Percentiles rank a stretch among this genome's conserved stretches.
phyloP scores from a whole-genome alignment of 2,113 vertebrate species.

The Equus przewalskii region DNA sequence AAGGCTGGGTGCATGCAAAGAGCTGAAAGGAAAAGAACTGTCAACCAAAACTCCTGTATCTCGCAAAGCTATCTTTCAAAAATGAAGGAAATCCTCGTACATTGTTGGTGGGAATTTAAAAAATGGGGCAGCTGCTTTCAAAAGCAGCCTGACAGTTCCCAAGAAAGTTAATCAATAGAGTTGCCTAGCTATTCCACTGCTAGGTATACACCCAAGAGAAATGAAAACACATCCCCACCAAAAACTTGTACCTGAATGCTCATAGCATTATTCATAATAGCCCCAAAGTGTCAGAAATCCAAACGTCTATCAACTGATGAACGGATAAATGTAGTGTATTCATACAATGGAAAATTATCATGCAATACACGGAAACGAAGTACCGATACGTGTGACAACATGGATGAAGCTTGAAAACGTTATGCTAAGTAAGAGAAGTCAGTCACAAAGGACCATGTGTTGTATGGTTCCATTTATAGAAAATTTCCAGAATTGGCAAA shows the following conservation, averaged over 20 bases:
- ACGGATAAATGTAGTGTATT: background rate
- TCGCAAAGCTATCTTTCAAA: background rate
- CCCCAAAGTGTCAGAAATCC: background rate
- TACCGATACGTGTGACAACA: too few relatives aligned
- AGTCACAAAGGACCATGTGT: background rate
- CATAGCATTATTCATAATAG: background rate
- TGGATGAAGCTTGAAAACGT: background rate
- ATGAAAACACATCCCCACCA: background rate
- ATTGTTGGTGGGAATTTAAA: background rate
- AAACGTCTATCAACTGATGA: background rate
- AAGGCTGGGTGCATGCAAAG: too few relatives aligned
- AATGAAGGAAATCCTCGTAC: background rate
- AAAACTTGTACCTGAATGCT: background rate
- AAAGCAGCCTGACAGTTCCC: background rate
- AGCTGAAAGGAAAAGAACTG: background rate
- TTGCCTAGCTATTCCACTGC: background rate
- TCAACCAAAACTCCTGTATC: background rate
- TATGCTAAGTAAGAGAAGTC: background rate
- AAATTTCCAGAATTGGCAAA: background rate
- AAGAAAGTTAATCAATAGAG: background rate
- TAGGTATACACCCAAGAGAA: background rate
- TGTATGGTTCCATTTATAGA: background rate
- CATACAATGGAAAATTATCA: background rate
- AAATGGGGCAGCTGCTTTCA: background rate
- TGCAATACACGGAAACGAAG: background rate